Conservation (phyloP, 2,113 vertebrate species). For the Takifugu flavidus region DNA sequence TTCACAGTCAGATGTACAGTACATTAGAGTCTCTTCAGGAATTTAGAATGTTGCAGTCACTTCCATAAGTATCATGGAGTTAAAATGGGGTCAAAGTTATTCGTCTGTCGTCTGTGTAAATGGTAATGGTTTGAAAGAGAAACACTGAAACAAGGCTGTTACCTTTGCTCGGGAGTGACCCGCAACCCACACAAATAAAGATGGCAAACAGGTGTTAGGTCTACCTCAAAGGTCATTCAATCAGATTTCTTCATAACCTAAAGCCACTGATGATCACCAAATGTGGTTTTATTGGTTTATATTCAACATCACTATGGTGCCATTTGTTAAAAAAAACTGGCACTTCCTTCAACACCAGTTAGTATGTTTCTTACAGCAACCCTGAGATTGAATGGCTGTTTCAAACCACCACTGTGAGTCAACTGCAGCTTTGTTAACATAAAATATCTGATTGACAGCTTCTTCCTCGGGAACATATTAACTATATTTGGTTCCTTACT, state of each 20-base stretch:
- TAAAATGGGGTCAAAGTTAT: too few relatives aligned
- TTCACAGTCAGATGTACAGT: neutral
- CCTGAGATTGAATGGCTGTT: neutral
- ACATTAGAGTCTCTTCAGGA: neutral
- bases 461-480: neutral
- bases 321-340: neutral
- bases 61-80: neutral
- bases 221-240: too few relatives aligned
- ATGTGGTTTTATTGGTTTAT: neutral
- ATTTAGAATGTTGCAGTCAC: neutral
- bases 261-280: neutral
- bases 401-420: too few relatives aligned
- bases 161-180: too few relatives aligned
- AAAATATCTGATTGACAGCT: neutral
- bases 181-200: too few relatives aligned
- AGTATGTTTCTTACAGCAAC: too few relatives aligned
- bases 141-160: too few relatives aligned
- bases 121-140: neutral
- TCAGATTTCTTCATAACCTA: too few relatives aligned
- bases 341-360: too few relatives aligned
- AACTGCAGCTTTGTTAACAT: too few relatives aligned
- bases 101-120: neutral
- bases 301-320: neutral
- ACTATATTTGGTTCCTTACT: slow-evolving; percentile 15
- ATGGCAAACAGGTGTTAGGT: too few relatives aligned